Evolutionary conservation across 2,797 vertebrate species (phyloP).

Genomic region (Syngnathus acus): DNA sequence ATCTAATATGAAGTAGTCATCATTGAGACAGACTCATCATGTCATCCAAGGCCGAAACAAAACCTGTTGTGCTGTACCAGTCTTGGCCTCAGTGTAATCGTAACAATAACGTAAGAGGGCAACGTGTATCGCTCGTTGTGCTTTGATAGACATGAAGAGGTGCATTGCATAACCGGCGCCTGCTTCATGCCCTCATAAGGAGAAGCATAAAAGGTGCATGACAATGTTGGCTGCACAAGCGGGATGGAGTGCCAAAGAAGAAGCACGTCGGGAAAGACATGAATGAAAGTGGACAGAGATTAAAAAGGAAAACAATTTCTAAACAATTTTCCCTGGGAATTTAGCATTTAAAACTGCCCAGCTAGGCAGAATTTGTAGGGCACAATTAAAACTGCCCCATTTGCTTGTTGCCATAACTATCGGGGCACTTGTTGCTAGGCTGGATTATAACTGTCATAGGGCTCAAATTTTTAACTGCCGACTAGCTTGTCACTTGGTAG

Average conservation of each 20-base stretch:
- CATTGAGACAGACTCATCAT: not conserved
- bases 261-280: not conserved
- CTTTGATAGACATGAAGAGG: constrained; percentile 32
- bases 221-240: not conserved
- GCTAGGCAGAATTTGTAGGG: not conserved
- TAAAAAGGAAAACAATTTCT: not conserved
- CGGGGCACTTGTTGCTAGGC: no score
- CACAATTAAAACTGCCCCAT: not conserved
- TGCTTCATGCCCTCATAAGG: constrained; percentile 10
- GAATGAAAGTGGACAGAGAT: not conserved
- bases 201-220: not conserved
- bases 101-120: not conserved
- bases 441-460: not conserved
- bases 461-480: not conserved
- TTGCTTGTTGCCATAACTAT: not conserved
- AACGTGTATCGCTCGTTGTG: constrained; percentile 26
- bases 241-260: not conserved
- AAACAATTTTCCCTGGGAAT: not conserved
- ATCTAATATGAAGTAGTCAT: no score
- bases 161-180: constrained; percentile 31
- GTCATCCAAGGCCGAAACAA: not conserved
- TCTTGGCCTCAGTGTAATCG: not conserved
- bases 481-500: not conserved
- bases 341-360: not conserved
- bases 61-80: not conserved